Conservation (phyloP, 2,113 vertebrate genomes). For the Lethenteron camtschaticum region DNA sequence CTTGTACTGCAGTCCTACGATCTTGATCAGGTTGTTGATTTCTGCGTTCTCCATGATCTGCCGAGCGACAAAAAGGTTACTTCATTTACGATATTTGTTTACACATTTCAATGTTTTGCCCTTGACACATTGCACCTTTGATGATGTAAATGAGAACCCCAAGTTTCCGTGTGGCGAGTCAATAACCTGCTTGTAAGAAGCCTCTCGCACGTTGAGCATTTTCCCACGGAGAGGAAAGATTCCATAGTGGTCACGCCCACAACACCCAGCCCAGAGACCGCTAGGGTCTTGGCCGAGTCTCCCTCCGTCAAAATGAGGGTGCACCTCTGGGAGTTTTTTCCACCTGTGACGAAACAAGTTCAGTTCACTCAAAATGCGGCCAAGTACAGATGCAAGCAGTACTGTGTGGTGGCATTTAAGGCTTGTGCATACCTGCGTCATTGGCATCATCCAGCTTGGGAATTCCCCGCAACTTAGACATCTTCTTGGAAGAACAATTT, state of each 20-base stretch:
- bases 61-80: conserved; percentile 3
- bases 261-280: conserved; percentile 79
- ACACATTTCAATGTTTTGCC: conserved; percentile 5
- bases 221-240: conserved; percentile 92
- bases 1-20: conserved; percentile 90
- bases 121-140: not conserved
- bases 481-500: conserved; percentile 91
- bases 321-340: conserved; percentile 87
- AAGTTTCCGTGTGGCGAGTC: not conserved
- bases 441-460: conserved; percentile 94
- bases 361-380: not conserved
- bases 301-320: conserved; percentile 90
- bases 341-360: conserved; percentile 27
- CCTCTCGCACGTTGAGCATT: conserved; percentile 93
- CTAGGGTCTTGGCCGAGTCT: conserved; percentile 88
- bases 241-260: conserved; percentile 78
- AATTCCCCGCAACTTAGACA: conserved; percentile 99
- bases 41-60: conserved; percentile 99
- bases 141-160: not conserved
- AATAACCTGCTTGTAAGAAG: conserved; percentile 91
- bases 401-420: not conserved
- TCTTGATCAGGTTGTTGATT: conserved; percentile 99
- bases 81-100: not conserved
- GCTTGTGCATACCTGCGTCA: conserved; percentile 55
- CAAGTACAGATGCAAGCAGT: not conserved